These are phyloP conservation scores for Bombus terrestris DNA, from an alignment of 1,140 invertebrate species.

Conservation along the genomic window DNA sequence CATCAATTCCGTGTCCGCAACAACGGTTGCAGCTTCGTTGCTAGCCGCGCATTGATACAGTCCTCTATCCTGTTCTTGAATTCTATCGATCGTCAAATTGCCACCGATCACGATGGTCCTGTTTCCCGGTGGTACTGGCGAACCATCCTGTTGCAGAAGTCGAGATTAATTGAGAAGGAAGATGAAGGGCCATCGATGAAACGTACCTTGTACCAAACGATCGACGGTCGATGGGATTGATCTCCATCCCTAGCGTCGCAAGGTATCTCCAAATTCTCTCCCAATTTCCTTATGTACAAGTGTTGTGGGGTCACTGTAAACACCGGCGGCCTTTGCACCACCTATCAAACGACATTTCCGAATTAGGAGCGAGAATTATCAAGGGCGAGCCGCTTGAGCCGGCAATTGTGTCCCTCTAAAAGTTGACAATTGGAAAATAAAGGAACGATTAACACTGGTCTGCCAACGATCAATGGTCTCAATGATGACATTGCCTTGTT, in stretches of 20 bases:
- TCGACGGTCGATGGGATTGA: conserved; percentile 88
- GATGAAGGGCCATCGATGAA: not conserved
- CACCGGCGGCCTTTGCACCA: conserved; percentile 93
- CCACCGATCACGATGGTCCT: conserved; percentile 89
- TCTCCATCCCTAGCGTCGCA: conserved; percentile 91
- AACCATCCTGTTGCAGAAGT: conserved; percentile 86
- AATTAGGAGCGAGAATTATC: not conserved
- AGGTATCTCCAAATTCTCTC: conserved; percentile 91
- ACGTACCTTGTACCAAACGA: conserved; percentile 94
- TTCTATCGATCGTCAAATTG: conserved; percentile 92
- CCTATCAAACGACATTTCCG: conserved; percentile 66
- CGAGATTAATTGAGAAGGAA: not conserved
- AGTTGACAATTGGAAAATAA: conserved; percentile 72
- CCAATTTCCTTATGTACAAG: conserved; percentile 91
- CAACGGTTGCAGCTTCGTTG: conserved; percentile 96
- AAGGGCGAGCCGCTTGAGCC: not conserved
- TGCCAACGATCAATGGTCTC: conserved; percentile 67
- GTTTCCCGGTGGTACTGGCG: conserved; percentile 85
- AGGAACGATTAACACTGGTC: conserved; percentile 58
- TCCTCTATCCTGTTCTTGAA: conserved; percentile 94
- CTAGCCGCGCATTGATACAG: conserved; percentile 95
- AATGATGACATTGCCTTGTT: conserved; percentile 45
- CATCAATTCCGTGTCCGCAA: conserved; percentile 93
- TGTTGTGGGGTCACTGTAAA: conserved; percentile 90
- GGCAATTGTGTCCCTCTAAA: not conserved